A percentile compares a stretch with the other conserved stretches of the same genome.
phyloP scores from a whole-genome alignment of 2,888 invertebrate genomes.

The Lumbricus terrestris region DNA sequence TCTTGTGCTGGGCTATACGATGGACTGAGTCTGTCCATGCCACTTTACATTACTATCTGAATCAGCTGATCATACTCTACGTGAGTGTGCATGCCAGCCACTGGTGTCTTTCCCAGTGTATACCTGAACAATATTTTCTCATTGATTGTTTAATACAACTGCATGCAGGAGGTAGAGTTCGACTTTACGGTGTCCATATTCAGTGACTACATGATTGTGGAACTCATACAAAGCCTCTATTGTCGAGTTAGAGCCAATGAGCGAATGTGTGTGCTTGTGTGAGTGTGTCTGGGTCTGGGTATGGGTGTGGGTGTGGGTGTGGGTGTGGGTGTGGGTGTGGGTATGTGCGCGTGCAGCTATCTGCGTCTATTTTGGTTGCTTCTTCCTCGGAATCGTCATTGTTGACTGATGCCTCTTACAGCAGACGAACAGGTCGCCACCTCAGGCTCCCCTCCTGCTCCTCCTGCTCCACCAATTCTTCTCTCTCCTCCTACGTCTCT shows the following conservation, averaged over 20 bases:
- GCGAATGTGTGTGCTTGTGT: too few relatives aligned
- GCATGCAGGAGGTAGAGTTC: background rate
- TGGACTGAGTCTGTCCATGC: background rate
- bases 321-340: too few relatives aligned
- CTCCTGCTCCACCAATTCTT: too few relatives aligned
- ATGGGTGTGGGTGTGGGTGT: too few relatives aligned
- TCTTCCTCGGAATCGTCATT: background rate
- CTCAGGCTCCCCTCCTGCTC: too few relatives aligned
- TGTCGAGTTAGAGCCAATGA: background rate
- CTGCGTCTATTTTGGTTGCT: background rate
- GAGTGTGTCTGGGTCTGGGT: too few relatives aligned
- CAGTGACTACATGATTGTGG: background rate
- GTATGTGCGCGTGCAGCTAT: background rate
- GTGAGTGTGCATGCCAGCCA: background rate
- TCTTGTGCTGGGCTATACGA: background rate
- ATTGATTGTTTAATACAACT: background rate
- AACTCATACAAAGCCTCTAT: background rate
- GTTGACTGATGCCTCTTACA: background rate
- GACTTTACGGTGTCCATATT: background rate
- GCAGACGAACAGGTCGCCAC: background rate
- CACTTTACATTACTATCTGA: too few relatives aligned
- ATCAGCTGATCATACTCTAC: background rate
- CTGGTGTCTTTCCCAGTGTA: background rate
- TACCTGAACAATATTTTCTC: background rate
- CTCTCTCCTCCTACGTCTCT: too few relatives aligned